phyloP scores from a whole-genome alignment of 2,888 invertebrate genomes.

The Calephelis perditalis region DNA sequence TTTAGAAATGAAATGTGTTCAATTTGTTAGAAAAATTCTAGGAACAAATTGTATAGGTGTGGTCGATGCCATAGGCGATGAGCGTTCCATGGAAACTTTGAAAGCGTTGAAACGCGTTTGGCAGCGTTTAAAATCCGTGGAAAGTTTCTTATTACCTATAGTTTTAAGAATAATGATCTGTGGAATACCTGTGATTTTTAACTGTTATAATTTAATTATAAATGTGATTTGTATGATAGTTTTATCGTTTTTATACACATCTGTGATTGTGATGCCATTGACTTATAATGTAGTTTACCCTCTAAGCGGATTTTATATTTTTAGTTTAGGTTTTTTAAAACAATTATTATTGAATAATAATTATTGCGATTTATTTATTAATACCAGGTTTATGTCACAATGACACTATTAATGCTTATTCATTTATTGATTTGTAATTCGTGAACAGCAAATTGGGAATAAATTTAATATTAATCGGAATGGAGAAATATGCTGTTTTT shows the following conservation, averaged over 20 bases:
- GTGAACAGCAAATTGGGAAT: conserved; percentile 18
- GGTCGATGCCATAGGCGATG: conserved; percentile 30
- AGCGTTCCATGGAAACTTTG: conserved; percentile 26
- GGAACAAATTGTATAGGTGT: conserved; percentile 22
- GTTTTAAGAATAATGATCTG: conserved; percentile 58
- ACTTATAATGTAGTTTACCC: conserved; percentile 43
- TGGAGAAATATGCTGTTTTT: too few relatives aligned
- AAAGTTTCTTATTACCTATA: conserved; percentile 44
- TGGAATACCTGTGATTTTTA: conserved; percentile 64
- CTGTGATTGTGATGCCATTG: conserved; percentile 72
- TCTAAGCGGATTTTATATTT: conserved; percentile 51
- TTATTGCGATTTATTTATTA: conserved; percentile 26
- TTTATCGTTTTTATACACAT: conserved; percentile 53
- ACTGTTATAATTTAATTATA: conserved; percentile 58
- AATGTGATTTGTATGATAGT: conserved; percentile 59
- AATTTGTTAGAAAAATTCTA: conserved; percentile 26
- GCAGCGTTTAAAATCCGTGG: conserved; percentile 6
- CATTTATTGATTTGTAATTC: conserved; percentile 20
- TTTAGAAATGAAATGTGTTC: conserved; percentile 33
- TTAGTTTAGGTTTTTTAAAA: conserved; percentile 44
- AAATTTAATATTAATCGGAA: background rate
- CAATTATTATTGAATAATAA: conserved; percentile 28
- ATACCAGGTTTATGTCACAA: conserved; percentile 8
- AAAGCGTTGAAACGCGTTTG: conserved; percentile 16
- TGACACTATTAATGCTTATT: conserved; percentile 18